Percentiles rank a stretch among this genome's conserved stretches.
These are phyloP conservation scores for Phaonia tiefii DNA, from an alignment of 2,888 invertebrate genomes.

Conservation along the genomic window DNA sequence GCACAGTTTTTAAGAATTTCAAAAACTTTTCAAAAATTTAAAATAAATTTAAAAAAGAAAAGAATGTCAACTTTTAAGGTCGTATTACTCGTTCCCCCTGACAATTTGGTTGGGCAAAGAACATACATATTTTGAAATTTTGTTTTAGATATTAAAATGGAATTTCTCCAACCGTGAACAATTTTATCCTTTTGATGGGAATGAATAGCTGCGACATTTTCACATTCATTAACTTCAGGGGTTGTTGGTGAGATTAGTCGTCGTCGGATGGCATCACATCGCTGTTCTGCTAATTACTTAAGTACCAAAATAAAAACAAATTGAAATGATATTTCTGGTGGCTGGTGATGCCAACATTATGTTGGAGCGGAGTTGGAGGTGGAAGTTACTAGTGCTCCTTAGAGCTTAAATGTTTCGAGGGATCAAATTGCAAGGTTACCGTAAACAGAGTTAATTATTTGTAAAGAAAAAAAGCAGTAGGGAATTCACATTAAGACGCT, in stretches of 20 bases:
- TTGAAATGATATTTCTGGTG: constrained; percentile 10
- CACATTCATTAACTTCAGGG: not conserved
- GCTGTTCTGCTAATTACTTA: constrained; percentile 24
- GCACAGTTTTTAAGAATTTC: no score
- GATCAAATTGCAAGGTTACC: constrained; percentile 3
- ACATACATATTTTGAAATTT: no score
- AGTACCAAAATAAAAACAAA: constrained; percentile 26
- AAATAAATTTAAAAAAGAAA: not conserved
- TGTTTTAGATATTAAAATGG: not conserved
- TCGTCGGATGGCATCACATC: not conserved
- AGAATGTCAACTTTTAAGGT: constrained; percentile 5
- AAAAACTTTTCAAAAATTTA: not conserved
- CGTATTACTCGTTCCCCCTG: not conserved
- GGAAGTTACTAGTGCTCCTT: not conserved
- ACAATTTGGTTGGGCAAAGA: no score
- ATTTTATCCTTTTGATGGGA: not conserved
- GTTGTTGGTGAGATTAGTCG: not conserved
- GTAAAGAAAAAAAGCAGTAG: not conserved
- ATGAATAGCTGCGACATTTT: not conserved
- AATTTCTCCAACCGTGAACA: not conserved
- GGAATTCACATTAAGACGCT: constrained; percentile 7
- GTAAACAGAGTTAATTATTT: constrained; percentile 34
- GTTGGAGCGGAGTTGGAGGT: not conserved
- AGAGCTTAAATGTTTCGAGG: not conserved
- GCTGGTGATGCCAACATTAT: not conserved